Evolutionary conservation across 2,888 invertebrate genomes (phyloP).

Genomic region (Drosophila multiciliata): DNA sequence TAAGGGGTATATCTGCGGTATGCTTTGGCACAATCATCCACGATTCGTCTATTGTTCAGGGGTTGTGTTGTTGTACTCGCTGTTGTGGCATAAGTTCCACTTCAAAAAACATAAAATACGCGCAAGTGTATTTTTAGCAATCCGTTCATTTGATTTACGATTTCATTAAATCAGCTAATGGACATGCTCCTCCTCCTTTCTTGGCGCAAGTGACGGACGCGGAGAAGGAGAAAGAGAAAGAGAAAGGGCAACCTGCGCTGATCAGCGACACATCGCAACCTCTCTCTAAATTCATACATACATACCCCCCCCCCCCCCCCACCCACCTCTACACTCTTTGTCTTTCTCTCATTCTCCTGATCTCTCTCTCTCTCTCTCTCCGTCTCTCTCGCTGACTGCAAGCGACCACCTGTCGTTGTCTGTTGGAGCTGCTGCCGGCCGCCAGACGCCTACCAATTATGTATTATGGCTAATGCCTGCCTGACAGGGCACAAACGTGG

Average conservation of each 20-base stretch:
- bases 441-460: conserved; percentile 76
- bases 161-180: conserved; percentile 81
- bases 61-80: conserved; percentile 34
- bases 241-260: conserved; percentile 48
- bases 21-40: conserved; percentile 75
- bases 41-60: conserved; percentile 76
- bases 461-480: conserved; percentile 32
- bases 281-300: not conserved
- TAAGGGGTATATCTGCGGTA: not conserved
- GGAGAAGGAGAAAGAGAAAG: conserved; percentile 12
- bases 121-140: conserved; percentile 71
- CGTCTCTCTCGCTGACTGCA: conserved; percentile 23
- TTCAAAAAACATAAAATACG: conserved; percentile 81
- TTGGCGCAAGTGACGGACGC: conserved; percentile 21
- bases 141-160: conserved; percentile 77
- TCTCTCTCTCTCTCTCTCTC: conserved; percentile 6
- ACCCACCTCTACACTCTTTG: not conserved
- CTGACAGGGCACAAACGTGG: conserved; percentile 28
- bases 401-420: conserved; percentile 83
- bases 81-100: conserved; percentile 77
- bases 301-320: not conserved
- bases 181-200: conserved; percentile 59
- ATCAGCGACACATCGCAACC: conserved; percentile 30
- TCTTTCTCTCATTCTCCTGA: not conserved
- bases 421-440: conserved; percentile 55